These are phyloP conservation scores for Platichthys stellatus DNA, from an alignment of 2,113 vertebrate species.

Conservation along the genomic window DNA sequence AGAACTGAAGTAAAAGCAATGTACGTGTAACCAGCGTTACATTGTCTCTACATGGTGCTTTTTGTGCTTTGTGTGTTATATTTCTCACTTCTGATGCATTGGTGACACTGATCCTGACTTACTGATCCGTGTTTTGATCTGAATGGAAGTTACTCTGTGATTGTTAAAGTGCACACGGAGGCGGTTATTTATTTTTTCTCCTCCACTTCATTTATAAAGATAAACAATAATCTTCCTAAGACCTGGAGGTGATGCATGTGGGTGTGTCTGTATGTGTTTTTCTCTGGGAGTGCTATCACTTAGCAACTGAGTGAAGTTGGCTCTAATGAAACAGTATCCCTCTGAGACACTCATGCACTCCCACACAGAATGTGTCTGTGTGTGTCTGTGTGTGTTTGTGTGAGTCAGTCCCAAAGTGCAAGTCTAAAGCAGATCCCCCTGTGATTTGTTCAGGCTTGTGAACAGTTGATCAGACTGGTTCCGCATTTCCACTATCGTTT, in stretches of 20 bases:
- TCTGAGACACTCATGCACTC: conserved; percentile 67
- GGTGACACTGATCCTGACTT: no score
- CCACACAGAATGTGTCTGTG: conserved; percentile 62
- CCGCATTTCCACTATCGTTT: conserved; percentile 18
- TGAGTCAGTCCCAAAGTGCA: background rate
- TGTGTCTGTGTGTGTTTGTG: conserved; percentile 16
- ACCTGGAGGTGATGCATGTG: conserved; percentile 72
- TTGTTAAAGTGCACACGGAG: conserved; percentile 29
- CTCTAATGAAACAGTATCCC: conserved; percentile 78
- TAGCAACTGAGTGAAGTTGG: conserved; percentile 79
- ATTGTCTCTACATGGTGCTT: no score
- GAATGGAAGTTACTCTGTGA: conserved; percentile 38
- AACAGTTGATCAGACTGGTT: conserved; percentile 31
- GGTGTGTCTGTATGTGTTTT: conserved; percentile 71
- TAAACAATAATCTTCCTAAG: conserved; percentile 72
- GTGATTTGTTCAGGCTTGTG: conserved; percentile 23
- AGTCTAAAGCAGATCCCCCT: conserved; percentile 38
- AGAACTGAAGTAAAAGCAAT: no score
- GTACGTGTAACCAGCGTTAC: no score
- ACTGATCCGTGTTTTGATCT: background rate
- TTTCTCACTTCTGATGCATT: no score
- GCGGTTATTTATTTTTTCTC: conserved; percentile 2
- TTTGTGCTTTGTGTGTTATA: no score
- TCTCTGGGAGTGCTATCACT: conserved; percentile 74
- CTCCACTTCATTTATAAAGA: conserved; percentile 57